These are phyloP conservation scores for Augochlorella aurata DNA, from an alignment of 2,888 invertebrate species.

Conservation along the genomic window DNA sequence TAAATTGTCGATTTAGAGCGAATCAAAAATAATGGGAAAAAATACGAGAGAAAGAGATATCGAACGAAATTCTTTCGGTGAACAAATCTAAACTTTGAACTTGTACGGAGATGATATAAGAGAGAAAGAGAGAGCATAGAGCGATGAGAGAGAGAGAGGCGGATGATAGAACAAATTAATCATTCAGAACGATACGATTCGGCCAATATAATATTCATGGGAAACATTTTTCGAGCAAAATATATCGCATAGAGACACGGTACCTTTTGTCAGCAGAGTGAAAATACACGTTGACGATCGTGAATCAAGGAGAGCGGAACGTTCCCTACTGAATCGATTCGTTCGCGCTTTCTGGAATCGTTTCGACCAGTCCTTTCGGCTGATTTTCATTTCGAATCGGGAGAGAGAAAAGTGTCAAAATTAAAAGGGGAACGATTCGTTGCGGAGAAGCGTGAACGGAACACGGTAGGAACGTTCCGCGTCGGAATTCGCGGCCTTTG, in stretches of 20 bases:
- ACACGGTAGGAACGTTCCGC: background rate
- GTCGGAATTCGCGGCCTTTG: conserved; percentile 76
- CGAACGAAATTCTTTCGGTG: background rate
- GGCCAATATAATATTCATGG: conserved; percentile 31
- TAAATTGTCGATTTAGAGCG: conserved; percentile 75
- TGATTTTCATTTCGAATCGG: background rate
- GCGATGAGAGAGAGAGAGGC: background rate
- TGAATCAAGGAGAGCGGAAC: conserved; percentile 12
- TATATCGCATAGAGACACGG: background rate
- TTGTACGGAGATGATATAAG: no score
- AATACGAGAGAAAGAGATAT: background rate
- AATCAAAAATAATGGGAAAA: conserved; percentile 8
- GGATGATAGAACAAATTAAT: conserved; percentile 1
- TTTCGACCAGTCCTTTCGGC: conserved; percentile 24
- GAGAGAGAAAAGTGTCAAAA: background rate
- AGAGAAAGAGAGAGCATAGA: background rate
- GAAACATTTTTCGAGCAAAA: background rate
- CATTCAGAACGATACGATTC: conserved; percentile 50
- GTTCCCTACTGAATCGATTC: conserved; percentile 41
- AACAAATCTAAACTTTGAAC: background rate
- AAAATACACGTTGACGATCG: conserved; percentile 11
- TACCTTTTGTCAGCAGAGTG: conserved; percentile 48
- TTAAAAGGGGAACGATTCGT: conserved; percentile 31
- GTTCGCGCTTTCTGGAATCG: conserved; percentile 34
- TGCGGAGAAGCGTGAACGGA: conserved; percentile 38